Conservation (phyloP, 2,797 vertebrate genomes). For the Orientallactaga sibirica region DNA sequence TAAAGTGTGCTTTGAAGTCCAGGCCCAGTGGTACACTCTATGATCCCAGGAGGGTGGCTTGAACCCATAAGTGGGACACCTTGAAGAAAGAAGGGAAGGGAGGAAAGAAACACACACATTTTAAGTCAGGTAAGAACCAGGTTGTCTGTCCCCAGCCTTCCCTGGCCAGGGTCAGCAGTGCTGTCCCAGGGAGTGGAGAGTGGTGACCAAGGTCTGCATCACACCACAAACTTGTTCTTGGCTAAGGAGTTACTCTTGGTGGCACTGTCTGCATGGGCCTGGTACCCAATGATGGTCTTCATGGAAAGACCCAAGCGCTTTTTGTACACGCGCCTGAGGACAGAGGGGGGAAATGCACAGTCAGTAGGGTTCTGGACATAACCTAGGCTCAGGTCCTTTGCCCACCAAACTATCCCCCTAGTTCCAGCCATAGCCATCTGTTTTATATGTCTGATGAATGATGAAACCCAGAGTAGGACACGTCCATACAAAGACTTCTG, state of each 20-base stretch:
- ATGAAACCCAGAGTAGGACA: not conserved
- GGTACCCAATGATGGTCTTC: conserved; percentile 92
- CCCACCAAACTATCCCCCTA: not conserved
- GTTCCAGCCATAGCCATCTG: not conserved
- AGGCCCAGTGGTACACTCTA: not conserved
- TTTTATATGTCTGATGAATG: not conserved
- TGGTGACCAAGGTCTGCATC: conserved; percentile 58
- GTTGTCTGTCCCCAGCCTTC: not conserved
- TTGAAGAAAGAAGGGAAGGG: too few species aligned
- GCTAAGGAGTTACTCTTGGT: conserved; percentile 91
- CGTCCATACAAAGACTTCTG: not conserved
- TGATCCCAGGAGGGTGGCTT: not conserved
- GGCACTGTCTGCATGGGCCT: conserved; percentile 92
- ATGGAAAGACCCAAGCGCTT: conserved; percentile 90
- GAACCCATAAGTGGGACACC: not conserved
- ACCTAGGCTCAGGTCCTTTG: not conserved
- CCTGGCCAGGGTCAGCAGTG: too few species aligned
- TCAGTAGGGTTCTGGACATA: not conserved
- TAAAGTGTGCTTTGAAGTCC: not conserved
- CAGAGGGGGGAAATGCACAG: not conserved
- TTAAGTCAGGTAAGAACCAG: not conserved
- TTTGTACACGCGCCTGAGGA: conserved; percentile 90
- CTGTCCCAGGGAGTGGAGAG: not conserved
- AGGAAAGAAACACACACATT: not conserved
- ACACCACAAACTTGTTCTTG: conserved; percentile 93